phyloP scores from a whole-genome alignment of 2,113 vertebrate genomes.

The Struthio camelus region DNA sequence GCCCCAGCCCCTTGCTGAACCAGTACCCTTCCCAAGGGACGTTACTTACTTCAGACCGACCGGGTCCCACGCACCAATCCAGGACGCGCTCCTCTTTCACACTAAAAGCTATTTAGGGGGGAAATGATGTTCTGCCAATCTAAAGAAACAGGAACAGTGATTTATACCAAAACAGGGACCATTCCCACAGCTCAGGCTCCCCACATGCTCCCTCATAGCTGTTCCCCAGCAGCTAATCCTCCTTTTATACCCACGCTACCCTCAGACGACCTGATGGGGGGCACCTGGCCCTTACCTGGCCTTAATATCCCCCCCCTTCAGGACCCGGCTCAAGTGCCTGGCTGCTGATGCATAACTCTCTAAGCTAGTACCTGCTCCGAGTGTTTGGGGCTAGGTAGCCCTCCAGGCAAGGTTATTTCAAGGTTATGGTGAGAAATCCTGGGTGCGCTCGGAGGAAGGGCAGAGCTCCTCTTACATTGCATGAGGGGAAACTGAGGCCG shows the following conservation, averaged over 20 bases:
- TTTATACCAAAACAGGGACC: background rate
- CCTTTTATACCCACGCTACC: too few species aligned
- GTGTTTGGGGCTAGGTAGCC: background rate
- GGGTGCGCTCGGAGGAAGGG: too few species aligned
- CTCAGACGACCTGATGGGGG: fast-evolving
- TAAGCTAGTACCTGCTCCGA: background rate
- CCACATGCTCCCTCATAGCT: too few species aligned
- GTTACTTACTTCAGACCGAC: background rate
- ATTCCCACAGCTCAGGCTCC: background rate
- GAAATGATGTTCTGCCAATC: background rate
- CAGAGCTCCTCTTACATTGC: too few species aligned
- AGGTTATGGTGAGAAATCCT: too few species aligned
- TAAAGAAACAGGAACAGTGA: background rate
- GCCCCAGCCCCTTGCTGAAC: too few species aligned
- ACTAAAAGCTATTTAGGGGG: background rate
- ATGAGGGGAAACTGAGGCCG: background rate
- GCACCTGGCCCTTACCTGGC: too few species aligned
- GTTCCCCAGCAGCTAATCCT: background rate
- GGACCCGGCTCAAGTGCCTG: background rate
- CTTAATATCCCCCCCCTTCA: too few species aligned
- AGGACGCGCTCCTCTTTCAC: background rate
- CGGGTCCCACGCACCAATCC: background rate
- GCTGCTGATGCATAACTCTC: background rate
- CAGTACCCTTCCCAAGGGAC: fast-evolving
- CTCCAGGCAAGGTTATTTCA: too few species aligned